Evolutionary conservation across 92 coral and sea anemone species (phyloP).

Genomic region (Isaurus tuberculatus): DNA sequence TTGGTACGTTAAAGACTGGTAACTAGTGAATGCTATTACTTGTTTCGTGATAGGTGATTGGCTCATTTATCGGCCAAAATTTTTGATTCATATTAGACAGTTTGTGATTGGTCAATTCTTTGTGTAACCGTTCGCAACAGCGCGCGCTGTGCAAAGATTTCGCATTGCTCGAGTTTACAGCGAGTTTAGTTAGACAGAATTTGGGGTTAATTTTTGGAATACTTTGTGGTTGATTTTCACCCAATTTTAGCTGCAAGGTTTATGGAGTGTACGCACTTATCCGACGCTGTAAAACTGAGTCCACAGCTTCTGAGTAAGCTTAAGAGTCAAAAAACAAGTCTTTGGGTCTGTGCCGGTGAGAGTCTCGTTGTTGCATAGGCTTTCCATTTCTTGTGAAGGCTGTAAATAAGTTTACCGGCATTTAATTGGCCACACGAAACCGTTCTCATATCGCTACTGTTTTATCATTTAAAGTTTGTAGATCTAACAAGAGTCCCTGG

Average conservation of each 20-base stretch:
- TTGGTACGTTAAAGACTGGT: neutral
- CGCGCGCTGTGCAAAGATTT: slow-evolving; percentile 78
- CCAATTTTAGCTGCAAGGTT: slow-evolving; percentile 42
- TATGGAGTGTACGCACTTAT: slow-evolving; percentile 98
- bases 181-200: slow-evolving; percentile 59
- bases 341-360: slow-evolving; percentile 93
- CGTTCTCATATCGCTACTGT: slow-evolving; percentile 13
- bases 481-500: slow-evolving; percentile 97
- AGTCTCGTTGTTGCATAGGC: neutral
- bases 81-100: slow-evolving; percentile 25
- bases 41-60: slow-evolving; percentile 32
- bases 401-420: slow-evolving; percentile 25
- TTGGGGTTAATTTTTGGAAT: slow-evolving; percentile 53
- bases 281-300: slow-evolving; percentile 85
- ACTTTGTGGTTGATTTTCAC: slow-evolving; percentile 48
- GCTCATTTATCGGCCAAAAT: neutral
- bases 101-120: slow-evolving; percentile 77
- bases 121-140: slow-evolving; percentile 85
- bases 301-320: slow-evolving; percentile 87
- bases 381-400: neutral
- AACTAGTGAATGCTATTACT: neutral
- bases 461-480: slow-evolving; percentile 74
- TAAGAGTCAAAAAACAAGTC: slow-evolving; percentile 77
- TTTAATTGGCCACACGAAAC: neutral
- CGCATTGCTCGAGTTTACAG: slow-evolving; percentile 65